Base-by-base conservation (phyloP, 2,888 invertebrate species). In the Drosophila lutescens region DNA sequence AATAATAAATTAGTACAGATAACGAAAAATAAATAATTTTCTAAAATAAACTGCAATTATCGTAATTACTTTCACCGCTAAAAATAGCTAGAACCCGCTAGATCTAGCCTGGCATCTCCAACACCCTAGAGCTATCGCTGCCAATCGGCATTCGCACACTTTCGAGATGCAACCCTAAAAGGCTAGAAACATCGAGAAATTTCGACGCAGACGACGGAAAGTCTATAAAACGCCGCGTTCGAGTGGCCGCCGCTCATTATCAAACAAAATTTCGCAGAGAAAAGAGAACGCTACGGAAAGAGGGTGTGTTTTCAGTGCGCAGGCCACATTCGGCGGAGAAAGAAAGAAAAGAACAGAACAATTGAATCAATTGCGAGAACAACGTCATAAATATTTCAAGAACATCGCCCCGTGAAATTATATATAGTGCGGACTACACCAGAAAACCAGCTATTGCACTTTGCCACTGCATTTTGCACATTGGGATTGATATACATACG, bases 131-230 rank as follows among this genome's bases (percentile, higher is more conserved):
- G 26, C 10, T 47, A 47, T 30, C 47, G 46, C 4, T 6, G 41
- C 17, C n/a, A n/a, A 47, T 47, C 30, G 47, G 1, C 49, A 49
- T 36, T 69, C 56, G 65, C 4, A 26, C 7, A 15, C n/a, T n/a
- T 73, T 67, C 78, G 59, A 55, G 70, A 78, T 78, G 74, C 84
- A 84, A 76, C 81, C 73, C 85, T 80, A 70, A 36, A 32, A 5
- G 36, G 17, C 81, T 47, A 62, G 88, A 85, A 87, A 55, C 74
- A 57, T 85, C 83, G 82, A 87, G 83, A 83, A 83, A 68, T 69
- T 83, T 83, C 83, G 73, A 79, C 61, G 67, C 66, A 67, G 76
- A 74, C 77, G 67, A 38, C 30, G 12, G 4, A 50, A 78, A 59
- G 26, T 54, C 86, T 87, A 83, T 83, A 83, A 60, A 87, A 83